Conservation (phyloP, 2,888 invertebrate species). For the Deroplatys truncata region DNA sequence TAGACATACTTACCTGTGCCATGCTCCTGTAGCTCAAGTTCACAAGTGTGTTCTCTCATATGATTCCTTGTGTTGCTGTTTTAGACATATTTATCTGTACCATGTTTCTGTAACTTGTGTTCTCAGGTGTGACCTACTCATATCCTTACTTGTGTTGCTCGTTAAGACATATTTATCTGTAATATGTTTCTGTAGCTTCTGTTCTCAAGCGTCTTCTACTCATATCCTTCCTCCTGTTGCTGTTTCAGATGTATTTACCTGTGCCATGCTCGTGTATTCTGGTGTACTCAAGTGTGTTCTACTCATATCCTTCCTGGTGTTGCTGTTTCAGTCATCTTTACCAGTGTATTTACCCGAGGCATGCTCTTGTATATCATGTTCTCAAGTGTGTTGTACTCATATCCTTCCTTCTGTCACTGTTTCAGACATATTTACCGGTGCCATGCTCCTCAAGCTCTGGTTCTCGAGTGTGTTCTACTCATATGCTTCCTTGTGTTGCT, state of each 20-base stretch:
- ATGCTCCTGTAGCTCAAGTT: conserved; percentile 82
- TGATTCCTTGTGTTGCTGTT: conserved; percentile 56
- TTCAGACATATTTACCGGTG: conserved; percentile 84
- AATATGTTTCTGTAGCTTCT: too few relatives aligned
- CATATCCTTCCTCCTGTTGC: conserved; percentile 56
- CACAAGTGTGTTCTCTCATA: conserved; percentile 78
- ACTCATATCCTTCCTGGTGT: not conserved
- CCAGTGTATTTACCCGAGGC: conserved; percentile 32
- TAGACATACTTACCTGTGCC: conserved; percentile 88
- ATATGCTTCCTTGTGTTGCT: conserved; percentile 45
- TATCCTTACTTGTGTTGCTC: too few relatives aligned
- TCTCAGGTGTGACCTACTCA: too few relatives aligned
- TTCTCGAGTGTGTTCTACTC: conserved; percentile 72
- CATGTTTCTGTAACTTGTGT: conserved; percentile 59
- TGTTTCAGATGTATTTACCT: conserved; percentile 65
- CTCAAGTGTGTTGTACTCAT: too few relatives aligned
- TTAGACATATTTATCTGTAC: conserved; percentile 93
- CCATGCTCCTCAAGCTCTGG: conserved; percentile 82
- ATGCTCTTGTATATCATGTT: too few relatives aligned
- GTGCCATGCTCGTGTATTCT: conserved; percentile 49
- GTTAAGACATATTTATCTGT: too few relatives aligned
- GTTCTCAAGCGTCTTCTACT: too few relatives aligned
- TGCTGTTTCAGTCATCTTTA: too few relatives aligned
- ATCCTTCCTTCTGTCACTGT: conserved; percentile 1
- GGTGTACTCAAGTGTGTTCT: too few relatives aligned